Conservation (phyloP, 1,140 invertebrate species). For the Lucilia sericata region DNA sequence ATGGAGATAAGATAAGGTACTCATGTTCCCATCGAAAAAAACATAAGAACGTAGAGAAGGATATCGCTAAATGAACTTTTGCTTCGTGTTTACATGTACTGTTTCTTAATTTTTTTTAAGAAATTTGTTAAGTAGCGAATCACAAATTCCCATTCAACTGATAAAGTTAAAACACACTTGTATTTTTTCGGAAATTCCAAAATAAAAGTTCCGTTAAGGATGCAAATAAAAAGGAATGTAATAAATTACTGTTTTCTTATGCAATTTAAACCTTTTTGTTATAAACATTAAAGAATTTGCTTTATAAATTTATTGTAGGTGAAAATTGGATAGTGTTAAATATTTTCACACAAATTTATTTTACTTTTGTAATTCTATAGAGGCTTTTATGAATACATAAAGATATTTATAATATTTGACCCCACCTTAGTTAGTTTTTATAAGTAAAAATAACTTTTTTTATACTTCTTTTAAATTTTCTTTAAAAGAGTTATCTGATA, state of each 20-base stretch:
- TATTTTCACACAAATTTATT: not conserved
- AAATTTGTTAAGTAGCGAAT: no score
- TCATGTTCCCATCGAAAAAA: no score
- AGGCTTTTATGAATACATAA: not conserved
- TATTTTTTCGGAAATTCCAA: not conserved
- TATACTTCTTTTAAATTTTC: no score
- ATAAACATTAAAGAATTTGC: not conserved
- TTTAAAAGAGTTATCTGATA: no score
- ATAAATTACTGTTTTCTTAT: not conserved
- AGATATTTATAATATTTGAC: not conserved
- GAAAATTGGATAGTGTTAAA: conserved; percentile 3
- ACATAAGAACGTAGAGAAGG: no score
- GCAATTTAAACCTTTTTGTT: not conserved
- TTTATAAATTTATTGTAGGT: not conserved
- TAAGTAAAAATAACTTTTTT: no score
- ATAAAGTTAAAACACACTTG: not conserved
- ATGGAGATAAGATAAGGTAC: no score
- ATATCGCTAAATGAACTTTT: no score
- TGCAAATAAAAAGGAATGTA: not conserved
- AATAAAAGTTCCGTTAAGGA: not conserved
- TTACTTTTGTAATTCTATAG: not conserved
- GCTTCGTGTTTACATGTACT: no score
- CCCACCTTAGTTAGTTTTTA: no score
- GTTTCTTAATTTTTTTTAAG: no score
- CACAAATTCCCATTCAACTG: no score